Percentiles rank a stretch among this genome's conserved stretches.
phyloP scores from a whole-genome alignment of 2,113 vertebrate species.

The Thermophis baileyi region DNA sequence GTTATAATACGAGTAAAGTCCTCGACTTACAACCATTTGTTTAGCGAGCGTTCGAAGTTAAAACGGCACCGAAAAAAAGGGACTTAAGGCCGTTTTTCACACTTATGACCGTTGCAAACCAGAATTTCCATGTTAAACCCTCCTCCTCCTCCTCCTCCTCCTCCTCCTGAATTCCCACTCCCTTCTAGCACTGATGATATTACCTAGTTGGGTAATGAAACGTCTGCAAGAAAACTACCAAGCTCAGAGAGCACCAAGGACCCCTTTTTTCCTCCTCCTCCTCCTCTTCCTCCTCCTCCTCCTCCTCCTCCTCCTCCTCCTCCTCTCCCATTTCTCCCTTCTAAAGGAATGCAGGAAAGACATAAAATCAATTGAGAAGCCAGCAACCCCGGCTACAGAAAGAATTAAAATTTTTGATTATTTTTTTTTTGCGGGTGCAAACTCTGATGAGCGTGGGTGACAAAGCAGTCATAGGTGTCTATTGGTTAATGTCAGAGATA shows the following conservation, averaged over 20 bases:
- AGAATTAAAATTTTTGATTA: background rate
- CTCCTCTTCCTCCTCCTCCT: background rate
- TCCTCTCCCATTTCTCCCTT: background rate
- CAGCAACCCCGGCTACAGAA: background rate
- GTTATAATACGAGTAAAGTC: background rate
- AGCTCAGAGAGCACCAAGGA: too few relatives aligned
- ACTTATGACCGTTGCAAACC: too few relatives aligned
- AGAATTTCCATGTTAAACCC: background rate
- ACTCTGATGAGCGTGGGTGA: background rate
- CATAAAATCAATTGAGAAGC: background rate
- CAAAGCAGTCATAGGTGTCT: background rate
- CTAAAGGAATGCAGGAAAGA: background rate
- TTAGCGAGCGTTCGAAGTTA: too few relatives aligned
- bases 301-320: background rate
- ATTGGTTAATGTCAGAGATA: background rate
- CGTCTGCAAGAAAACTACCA: too few relatives aligned
- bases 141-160: background rate
- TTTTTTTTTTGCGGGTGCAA: background rate
- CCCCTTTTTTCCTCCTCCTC: background rate
- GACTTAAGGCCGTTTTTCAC: too few relatives aligned
- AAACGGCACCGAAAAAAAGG: too few relatives aligned
- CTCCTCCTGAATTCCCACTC: background rate
- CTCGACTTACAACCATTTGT: too few relatives aligned
- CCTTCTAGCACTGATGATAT: background rate
- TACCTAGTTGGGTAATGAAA: too few relatives aligned